These are phyloP conservation scores for Coregonus sp. DNA, from an alignment of 2,797 vertebrate species.

Conservation along the genomic window DNA sequence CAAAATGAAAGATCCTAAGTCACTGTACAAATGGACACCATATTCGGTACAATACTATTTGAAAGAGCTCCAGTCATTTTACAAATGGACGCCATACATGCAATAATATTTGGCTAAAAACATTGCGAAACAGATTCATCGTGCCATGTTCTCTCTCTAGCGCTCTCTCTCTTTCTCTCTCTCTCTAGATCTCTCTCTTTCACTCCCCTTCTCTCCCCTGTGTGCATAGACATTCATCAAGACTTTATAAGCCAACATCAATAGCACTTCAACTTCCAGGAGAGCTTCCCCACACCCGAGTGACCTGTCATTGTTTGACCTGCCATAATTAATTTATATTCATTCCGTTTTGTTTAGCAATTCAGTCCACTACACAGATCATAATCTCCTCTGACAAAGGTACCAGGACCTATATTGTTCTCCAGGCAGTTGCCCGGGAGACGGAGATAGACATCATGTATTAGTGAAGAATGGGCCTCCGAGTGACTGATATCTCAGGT, in stretches of 20 bases:
- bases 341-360: not conserved
- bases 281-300: not conserved
- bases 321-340: constrained; percentile 1
- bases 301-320: not conserved
- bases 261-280: not conserved
- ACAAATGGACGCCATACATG: not conserved
- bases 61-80: too few relatives aligned
- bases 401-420: constrained; percentile 29
- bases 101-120: not conserved
- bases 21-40: constrained; percentile 35
- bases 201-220: too few relatives aligned
- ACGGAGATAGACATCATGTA: constrained; percentile 70
- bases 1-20: constrained; percentile 35
- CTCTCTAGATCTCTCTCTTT: too few relatives aligned
- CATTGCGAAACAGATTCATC: not conserved
- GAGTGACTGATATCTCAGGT: constrained; percentile 68
- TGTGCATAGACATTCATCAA: too few relatives aligned
- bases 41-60: constrained; percentile 16
- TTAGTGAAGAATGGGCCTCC: constrained; percentile 63
- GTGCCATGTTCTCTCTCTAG: too few relatives aligned
- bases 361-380: not conserved
- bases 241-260: not conserved
- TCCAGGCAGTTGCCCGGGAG: constrained; percentile 52
- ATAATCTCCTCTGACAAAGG: constrained; percentile 55
- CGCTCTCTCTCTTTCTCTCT: too few relatives aligned